Base-by-base conservation (phyloP, 2,113 vertebrate genomes). In the Gavia stellata region DNA sequence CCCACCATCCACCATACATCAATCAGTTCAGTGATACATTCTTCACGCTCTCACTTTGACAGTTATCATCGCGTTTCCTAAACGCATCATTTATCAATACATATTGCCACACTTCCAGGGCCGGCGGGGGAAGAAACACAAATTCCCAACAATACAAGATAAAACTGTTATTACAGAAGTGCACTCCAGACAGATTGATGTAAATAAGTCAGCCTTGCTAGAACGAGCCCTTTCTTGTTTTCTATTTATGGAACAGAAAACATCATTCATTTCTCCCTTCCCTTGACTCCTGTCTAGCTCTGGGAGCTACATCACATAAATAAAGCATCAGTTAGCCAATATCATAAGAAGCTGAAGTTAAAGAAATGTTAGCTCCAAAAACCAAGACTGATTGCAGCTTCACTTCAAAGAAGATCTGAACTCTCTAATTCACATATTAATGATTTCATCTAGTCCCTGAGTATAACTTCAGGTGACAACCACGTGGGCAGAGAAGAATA, bases 21-120 rank as follows among this genome's bases (percentile, higher is more conserved):
- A 44, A 14, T 55, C 24, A 44, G 33, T 7, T 50, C 72, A 47
- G 42, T 1, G 17, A 28, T 12, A n/a, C 0, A 0, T 29, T 59
- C 58, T 79, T 36, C 38, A 75, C 23, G 62, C 31, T 66, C 28
- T 49, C 50, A 26, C 38, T 44, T 24, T 11, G 29, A n/a, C 50
- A 65, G 42, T 49, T 61, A 42, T 3, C 31, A 47, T 4, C 0
- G 3, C 5, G 0, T 59, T 75, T 63, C 85, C 58, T 33, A 53
- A 84, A 68, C 8, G 14, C 29, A 18, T 45, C 23, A 26, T 31
- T 58, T 34, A 59, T 7, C 33, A 34, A 18, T 31, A 25, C 14
- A 23, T 11, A 65, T 1, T 18, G 34, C 58, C 20, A 47, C 23
- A 12, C 7, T 45, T 53, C 18, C 13, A 18, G 53, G 31, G 7